A percentile compares a stretch with the other conserved stretches of the same genome.
Conservation (phyloP, 2,888 invertebrate genomes). For the Microctonus hyperodae region DNA sequence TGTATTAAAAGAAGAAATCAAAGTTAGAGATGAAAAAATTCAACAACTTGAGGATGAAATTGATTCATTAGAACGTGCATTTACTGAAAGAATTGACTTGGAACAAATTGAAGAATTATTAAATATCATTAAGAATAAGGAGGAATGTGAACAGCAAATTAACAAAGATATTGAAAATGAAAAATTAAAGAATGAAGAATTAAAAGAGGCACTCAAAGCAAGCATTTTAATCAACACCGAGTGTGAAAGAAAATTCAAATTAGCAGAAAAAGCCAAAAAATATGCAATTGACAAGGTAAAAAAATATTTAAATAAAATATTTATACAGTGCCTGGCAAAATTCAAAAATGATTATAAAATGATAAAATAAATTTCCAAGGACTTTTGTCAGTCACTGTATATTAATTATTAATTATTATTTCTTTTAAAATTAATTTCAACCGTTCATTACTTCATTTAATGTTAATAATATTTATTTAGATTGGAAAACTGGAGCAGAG, state of each 20-base stretch:
- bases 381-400: too few relatives aligned
- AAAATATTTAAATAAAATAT: slow-evolving; percentile 20
- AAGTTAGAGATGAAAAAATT: slow-evolving; percentile 49
- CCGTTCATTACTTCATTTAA: too few relatives aligned
- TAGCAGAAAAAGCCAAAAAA: slow-evolving; percentile 70
- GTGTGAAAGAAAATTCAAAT: slow-evolving; percentile 64
- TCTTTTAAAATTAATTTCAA: too few relatives aligned
- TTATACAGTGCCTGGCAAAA: too few relatives aligned
- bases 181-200: slow-evolving; percentile 72
- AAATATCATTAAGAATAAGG: slow-evolving; percentile 51
- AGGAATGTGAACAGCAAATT: slow-evolving; percentile 67
- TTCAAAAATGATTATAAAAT: slow-evolving; percentile 9
- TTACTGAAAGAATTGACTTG: slow-evolving; percentile 53
- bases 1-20: slow-evolving; percentile 52
- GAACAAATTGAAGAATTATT: slow-evolving; percentile 55
- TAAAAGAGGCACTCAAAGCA: slow-evolving; percentile 84
- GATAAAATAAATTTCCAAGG: too few relatives aligned
- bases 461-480: too few relatives aligned
- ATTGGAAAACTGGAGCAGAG: slow-evolving; percentile 76
- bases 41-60: slow-evolving; percentile 52
- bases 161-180: slow-evolving; percentile 59
- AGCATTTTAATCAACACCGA: slow-evolving; percentile 78
- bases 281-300: slow-evolving; percentile 74
- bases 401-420: too few relatives aligned
- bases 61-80: slow-evolving; percentile 53